A percentile compares a stretch with the other conserved stretches of the same genome.
phyloP scores from a whole-genome alignment of 2,797 vertebrate genomes.

The Hemibagrus guttatus region DNA sequence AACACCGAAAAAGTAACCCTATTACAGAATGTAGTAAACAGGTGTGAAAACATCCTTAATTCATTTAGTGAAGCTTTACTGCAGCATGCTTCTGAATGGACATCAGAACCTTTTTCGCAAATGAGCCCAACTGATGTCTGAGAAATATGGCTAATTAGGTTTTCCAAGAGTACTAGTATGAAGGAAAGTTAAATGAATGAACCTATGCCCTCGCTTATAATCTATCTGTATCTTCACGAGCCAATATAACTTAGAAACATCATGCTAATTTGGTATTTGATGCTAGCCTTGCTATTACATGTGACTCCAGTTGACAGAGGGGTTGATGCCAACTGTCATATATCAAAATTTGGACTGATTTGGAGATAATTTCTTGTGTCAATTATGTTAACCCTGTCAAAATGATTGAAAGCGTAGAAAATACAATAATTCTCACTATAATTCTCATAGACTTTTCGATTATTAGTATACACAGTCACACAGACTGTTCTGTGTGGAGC shows the following conservation, averaged over 20 bases:
- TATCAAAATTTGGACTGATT: background rate
- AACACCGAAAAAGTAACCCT: background rate
- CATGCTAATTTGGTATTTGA: background rate
- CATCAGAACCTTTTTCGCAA: background rate
- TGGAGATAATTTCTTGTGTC: background rate
- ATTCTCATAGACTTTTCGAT: background rate
- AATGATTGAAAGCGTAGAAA: constrained; percentile 20
- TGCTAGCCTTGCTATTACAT: background rate
- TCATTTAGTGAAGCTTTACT: background rate
- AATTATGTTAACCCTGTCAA: background rate
- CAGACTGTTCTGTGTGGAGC: background rate
- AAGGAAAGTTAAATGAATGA: background rate
- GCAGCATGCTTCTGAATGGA: background rate
- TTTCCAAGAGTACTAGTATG: background rate
- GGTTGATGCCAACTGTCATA: background rate
- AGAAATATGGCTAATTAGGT: background rate
- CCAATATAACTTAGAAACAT: background rate
- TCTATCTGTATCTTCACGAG: background rate
- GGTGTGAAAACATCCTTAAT: background rate
- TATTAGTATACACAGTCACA: background rate
- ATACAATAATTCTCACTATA: background rate
- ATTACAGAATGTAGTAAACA: background rate
- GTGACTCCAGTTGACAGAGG: background rate
- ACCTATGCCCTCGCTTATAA: background rate
- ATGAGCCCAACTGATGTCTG: background rate